Percentiles rank a stretch among this genome's conserved stretches.
Conservation (phyloP, 2,888 invertebrate genomes). For the Pterostichus niger region DNA sequence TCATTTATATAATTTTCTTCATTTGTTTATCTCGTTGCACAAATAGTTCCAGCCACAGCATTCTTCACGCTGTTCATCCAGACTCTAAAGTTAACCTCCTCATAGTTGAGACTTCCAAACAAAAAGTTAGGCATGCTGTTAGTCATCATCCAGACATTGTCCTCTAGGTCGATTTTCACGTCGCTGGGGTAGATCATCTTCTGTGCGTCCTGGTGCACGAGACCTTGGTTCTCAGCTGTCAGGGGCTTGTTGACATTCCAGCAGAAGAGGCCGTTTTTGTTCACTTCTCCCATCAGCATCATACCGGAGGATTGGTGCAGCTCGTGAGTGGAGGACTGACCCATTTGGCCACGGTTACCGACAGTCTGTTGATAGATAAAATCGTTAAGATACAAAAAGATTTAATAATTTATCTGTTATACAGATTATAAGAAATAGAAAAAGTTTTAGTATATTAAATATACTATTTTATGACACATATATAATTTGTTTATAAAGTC, state of each 20-base stretch:
- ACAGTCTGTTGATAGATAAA: slow-evolving; percentile 74
- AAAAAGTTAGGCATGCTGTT: slow-evolving; percentile 85
- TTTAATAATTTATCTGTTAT: too few relatives aligned
- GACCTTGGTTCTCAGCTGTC: slow-evolving; percentile 78
- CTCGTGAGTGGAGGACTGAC: slow-evolving; percentile 86
- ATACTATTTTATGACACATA: too few relatives aligned
- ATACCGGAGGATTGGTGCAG: slow-evolving; percentile 82
- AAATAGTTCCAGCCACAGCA: slow-evolving; percentile 77
- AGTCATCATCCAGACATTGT: slow-evolving; percentile 84
- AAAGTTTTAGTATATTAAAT: too few relatives aligned
- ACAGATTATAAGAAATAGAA: too few relatives aligned
- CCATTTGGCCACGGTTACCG: slow-evolving; percentile 83
- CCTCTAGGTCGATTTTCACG: slow-evolving; percentile 81
- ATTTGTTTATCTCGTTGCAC: slow-evolving; percentile 70
- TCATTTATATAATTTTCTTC: neutral
- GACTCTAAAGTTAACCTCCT: slow-evolving; percentile 83
- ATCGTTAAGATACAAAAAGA: too few relatives aligned
- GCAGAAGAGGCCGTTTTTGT: slow-evolving; percentile 86
- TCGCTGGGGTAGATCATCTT: slow-evolving; percentile 87
- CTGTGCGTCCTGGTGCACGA: slow-evolving; percentile 81
- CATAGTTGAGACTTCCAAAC: slow-evolving; percentile 81
- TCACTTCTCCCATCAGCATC: slow-evolving; percentile 86
- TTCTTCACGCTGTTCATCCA: slow-evolving; percentile 77
- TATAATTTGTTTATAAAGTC: too few relatives aligned
- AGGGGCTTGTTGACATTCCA: slow-evolving; percentile 83